Base-by-base conservation (phyloP, 2,888 invertebrate species). In the Lagria hirta region DNA sequence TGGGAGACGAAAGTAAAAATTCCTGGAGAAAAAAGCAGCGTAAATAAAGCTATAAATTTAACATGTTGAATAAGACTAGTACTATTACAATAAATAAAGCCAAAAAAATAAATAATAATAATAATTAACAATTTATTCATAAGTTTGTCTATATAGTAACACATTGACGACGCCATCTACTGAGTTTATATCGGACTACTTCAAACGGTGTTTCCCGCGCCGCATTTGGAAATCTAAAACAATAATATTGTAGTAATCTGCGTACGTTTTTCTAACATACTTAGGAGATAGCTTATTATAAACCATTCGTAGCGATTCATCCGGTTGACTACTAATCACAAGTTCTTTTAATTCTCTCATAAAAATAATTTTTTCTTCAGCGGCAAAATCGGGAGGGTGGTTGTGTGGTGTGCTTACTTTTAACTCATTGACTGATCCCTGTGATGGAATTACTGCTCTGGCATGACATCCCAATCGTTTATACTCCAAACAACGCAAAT, bases 301-400 rank as follows among this genome's bases (percentile, higher is more conserved):
- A 1, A 68, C 62, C 15, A 66, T 61, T 30, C 64, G 49, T 14
- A 61, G 57, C 3, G 64, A 51, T 2, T 62, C 55, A 4, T 38
- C 52, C 0, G 64, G 61, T 57, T 68, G 62, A 41, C 60, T 62
- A 32, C 62, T 32, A 55, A 65, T 57, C 1, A 68, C 61, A n/a
- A n/a, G n/a, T 37, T 68, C 66, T 38, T 67, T 69, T 20, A 70
- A 45, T 52, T 70, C 69, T 11, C 70, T 45, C 52, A 68, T 51
- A 48, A 70, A 70, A 18, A 69, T 60, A 7, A 70, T 69, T 46
- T 69, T 70, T 40, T 69, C 69, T 53, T 70, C 69, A 3, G 70
- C 70, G 1, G 64, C 60, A 43, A 62, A 62, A 52, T 70, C 70
- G 1, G 70, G 69, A 1, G 69, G 67, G 52, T 70, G 70, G 46